A percentile compares a stretch with the other conserved stretches of the same genome.
These are phyloP conservation scores for Gorsachius goisagi DNA, from an alignment of 2,113 vertebrate species.

Conservation along the genomic window DNA sequence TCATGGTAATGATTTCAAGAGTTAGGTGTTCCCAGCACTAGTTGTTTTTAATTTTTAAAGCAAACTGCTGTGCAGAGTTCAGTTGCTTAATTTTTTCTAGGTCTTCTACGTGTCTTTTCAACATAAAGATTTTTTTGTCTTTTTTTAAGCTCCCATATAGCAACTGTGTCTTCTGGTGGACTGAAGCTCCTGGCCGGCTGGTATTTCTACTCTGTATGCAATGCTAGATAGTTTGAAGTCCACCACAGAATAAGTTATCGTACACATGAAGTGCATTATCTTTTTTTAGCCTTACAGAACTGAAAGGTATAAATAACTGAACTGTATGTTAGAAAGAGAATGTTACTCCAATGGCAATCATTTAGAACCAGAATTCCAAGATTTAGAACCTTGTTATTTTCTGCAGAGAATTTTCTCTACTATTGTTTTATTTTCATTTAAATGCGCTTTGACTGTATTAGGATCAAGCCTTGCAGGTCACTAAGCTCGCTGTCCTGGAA, in stretches of 20 bases:
- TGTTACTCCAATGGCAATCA: background rate
- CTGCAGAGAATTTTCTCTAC: background rate
- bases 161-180: background rate
- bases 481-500: background rate
- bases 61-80: background rate
- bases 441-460: background rate
- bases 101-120: background rate
- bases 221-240: background rate
- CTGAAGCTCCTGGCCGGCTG: background rate
- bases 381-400: background rate
- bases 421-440: constrained; percentile 54
- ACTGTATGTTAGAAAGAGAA: background rate
- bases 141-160: background rate
- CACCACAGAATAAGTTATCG: background rate
- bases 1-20: background rate
- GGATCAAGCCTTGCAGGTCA: background rate
- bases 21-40: background rate
- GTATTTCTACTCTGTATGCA: background rate
- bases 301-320: background rate
- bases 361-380: background rate
- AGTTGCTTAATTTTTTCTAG: background rate
- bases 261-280: background rate
- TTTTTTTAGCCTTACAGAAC: background rate
- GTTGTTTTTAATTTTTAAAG: background rate
- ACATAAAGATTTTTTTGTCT: background rate